phyloP scores from a whole-genome alignment of 2,888 invertebrate species.

The Aporophyla lueneburgensis region DNA sequence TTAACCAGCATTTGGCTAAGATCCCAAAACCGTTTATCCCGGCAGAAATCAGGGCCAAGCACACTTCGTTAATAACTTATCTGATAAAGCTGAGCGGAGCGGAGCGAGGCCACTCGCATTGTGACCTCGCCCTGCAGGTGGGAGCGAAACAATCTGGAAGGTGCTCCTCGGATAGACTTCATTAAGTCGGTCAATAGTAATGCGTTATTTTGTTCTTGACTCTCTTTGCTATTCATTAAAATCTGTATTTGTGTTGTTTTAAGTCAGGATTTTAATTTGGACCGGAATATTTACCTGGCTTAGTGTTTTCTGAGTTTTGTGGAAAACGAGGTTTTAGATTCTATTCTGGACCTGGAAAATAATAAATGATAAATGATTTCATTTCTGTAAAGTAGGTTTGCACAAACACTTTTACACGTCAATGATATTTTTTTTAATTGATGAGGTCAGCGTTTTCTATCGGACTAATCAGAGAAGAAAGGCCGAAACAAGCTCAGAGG shows the following conservation, averaged over 20 bases:
- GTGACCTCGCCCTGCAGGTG: slow-evolving; percentile 29
- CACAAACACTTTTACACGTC: too few relatives aligned
- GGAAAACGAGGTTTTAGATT: background rate
- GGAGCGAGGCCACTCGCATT: slow-evolving; percentile 17
- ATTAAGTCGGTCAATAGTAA: slow-evolving; percentile 67
- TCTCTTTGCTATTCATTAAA: slow-evolving; percentile 67
- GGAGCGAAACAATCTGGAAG: slow-evolving; percentile 31
- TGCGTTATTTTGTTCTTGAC: slow-evolving; percentile 48
- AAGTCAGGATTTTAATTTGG: slow-evolving; percentile 12
- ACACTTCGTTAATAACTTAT: slow-evolving; percentile 38
- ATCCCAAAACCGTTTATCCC: slow-evolving; percentile 53
- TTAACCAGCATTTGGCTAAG: slow-evolving; percentile 45
- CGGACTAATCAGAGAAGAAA: too few relatives aligned
- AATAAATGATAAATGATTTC: too few relatives aligned
- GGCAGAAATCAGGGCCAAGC: slow-evolving; percentile 26
- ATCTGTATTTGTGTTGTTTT: slow-evolving; percentile 33
- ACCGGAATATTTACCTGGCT: background rate
- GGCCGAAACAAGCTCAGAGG: too few relatives aligned
- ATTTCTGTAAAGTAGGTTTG: too few relatives aligned
- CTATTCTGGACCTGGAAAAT: background rate
- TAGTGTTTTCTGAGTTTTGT: background rate
- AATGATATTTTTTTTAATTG: too few relatives aligned
- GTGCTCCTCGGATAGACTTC: slow-evolving; percentile 37
- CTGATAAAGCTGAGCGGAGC: slow-evolving; percentile 20
- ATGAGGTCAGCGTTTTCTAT: too few relatives aligned